Percentiles rank a stretch among this genome's conserved stretches.
phyloP scores from a whole-genome alignment of 2,797 vertebrate species.

The Smutsia temminckii region DNA sequence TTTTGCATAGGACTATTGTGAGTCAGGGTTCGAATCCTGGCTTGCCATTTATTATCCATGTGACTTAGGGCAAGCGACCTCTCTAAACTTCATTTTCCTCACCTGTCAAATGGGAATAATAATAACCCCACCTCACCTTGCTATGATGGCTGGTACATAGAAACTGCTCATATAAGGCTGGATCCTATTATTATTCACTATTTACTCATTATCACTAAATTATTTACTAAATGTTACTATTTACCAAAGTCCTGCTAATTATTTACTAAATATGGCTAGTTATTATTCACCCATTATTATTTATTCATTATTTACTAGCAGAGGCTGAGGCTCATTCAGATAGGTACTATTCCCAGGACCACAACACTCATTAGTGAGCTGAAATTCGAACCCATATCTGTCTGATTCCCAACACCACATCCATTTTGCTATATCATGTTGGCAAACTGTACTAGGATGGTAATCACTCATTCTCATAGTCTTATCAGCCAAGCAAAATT shows the following conservation, averaged over 20 bases:
- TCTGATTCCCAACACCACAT: neutral
- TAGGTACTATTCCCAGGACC: neutral
- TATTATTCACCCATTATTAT: neutral
- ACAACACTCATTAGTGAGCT: neutral
- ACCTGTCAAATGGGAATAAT: neutral
- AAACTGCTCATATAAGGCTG: neutral
- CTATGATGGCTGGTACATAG: neutral
- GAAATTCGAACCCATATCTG: neutral
- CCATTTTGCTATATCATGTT: neutral
- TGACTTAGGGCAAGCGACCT: neutral
- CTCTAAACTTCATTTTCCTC: neutral
- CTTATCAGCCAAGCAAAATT: neutral
- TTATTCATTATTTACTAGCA: neutral
- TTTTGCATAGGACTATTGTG: neutral
- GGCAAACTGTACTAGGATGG: neutral
- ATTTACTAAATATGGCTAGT: too few relatives aligned
- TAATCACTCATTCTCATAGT: neutral
- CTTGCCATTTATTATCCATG: neutral
- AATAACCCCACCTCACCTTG: neutral
- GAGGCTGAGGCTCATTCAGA: neutral
- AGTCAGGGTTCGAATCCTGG: neutral
- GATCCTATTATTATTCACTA: neutral
- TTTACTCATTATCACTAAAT: neutral
- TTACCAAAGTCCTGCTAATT: too few relatives aligned
- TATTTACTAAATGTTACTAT: too few relatives aligned